Evolutionary conservation across 92 coral and sea anemone species (phyloP), one percentile per base, ranked within the genome.

Genomic region (Montipora capitata): DNA sequence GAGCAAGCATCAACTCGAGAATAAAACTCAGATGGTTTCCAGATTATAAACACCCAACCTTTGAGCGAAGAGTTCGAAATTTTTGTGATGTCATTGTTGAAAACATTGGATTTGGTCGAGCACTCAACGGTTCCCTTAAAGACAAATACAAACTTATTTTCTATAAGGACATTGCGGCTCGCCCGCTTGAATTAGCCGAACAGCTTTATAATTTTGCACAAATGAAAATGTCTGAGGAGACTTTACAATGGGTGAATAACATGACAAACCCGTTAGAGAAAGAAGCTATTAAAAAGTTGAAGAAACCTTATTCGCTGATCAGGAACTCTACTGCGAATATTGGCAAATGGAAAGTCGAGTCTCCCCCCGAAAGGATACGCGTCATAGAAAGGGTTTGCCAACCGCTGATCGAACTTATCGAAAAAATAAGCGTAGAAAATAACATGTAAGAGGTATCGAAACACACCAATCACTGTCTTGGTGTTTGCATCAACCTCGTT

Each of bases 1-100:
- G 88, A 61, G 88, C 61, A 61, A 72, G 62, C 8, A 72, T 83
- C 40, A 83, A 83, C 20, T 83, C 88, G 10, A 58, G 80, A 40
- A 83, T 83, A 42, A 83, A 73, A 45, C 61, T 83, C 5, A 71
- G 40, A 7, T 83, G 88, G 88, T 70, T 83, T 67, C 80, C 88
- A 3, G 88, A 83, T n/a, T 83, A 48, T 10, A 16, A 68, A 15
- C 5, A 12, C 52, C 41, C 77, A 51, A 8, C 3, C 76, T 83
- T 83, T 58, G 62, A 61, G 74, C 9, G 15, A 73, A 74, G 41
- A 43, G 88, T 83, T 43, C 62, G 45, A 64, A 13, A 58, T 3
- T 14, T 58, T 7, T 83, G 88, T 49, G 10, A 83, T 0, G 9
- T 4, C 2, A 57, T 73, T 38, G 41, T 74, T 49, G 27, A 73